Percentiles rank a stretch among this genome's conserved stretches.
Evolutionary conservation across 2,797 vertebrate species (phyloP).

Genomic region (Ambastaia sidthimunki): DNA sequence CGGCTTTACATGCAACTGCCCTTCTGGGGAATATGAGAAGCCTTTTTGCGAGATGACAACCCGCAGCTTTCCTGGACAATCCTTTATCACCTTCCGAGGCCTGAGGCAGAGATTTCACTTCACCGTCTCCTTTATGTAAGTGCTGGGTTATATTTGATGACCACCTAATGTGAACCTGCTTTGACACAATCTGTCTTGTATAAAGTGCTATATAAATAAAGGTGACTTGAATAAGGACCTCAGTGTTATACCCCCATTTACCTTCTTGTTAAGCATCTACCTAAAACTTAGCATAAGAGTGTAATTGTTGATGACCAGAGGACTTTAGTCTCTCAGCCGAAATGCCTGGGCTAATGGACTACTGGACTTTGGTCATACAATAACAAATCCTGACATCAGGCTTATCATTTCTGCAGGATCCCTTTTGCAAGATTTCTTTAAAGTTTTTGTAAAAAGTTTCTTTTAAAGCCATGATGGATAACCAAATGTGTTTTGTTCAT

Average conservation of each 20-base stretch:
- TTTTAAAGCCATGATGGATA: constrained; percentile 4
- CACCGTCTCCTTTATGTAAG: constrained; percentile 92
- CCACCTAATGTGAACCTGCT: too few species aligned
- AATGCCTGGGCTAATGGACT: constrained; percentile 20
- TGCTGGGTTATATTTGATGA: constrained; percentile 37
- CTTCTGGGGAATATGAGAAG: constrained; percentile 85
- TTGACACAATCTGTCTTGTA: too few species aligned
- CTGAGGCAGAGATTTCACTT: constrained; percentile 97
- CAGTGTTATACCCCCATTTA: constrained; percentile 28
- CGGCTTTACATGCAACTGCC: constrained; percentile 93
- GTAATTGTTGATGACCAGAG: constrained; percentile 13
- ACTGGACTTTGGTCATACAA: constrained; percentile 2
- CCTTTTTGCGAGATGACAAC: constrained; percentile 97
- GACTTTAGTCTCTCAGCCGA: constrained; percentile 6
- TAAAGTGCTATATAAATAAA: too few species aligned
- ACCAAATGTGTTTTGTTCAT: neutral
- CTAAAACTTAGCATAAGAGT: constrained; percentile 35
- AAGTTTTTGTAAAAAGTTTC: neutral
- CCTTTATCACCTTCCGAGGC: constrained; percentile 96
- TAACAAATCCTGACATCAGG: constrained; percentile 2
- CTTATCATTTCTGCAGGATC: neutral
- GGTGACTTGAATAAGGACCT: constrained; percentile 1
- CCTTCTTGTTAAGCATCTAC: constrained; percentile 17
- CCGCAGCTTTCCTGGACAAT: constrained; percentile 91
- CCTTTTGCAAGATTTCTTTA: neutral